Evolutionary conservation across 2,113 vertebrate species (phyloP), one percentile per base, ranked within the genome.

Genomic region (Taxidea taxus): DNA sequence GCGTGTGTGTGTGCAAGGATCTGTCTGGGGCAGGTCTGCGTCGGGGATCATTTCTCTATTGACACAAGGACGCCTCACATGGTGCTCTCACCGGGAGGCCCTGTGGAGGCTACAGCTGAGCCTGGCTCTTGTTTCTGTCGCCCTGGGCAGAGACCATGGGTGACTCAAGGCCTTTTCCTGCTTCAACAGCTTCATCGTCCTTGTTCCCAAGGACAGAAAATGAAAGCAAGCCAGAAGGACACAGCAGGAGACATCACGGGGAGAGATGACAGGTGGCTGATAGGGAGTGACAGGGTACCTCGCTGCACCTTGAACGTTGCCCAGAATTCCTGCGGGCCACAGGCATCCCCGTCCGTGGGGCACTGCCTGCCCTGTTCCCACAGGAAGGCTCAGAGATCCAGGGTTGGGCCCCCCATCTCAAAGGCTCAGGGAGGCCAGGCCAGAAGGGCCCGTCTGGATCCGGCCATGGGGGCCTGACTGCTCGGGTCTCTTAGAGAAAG

Each of bases 1-100:
- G 56, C 8, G 21, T 23, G 58, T n/a, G 4, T 12, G 39, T 14
- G 20, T 4, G 21, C 58, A 25, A 29, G 11, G 75, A 31, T n/a
- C n/a, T 0, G 18, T 0, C 1, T 20, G 34, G 18, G 21, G 29
- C 37, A 5, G 1, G 7, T 3, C 2, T 1, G 12, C 4, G 6
- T 29, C 34, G n/a, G 27, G 34, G 51, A 15, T n/a, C 42, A 5
- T 14, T 42, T 51, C 62, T n/a, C 18, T 64, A 42, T 42, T 51
- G 58, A 34, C 18, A 27, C 27, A 20, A 80, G 49, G 8, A 39
- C 1, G 0, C 51, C 47, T 66, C 64, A 64, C 62, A 6, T 34
- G 13, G 29, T 34, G 14, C 62, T 64, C 34, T 62, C 58, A 13
- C 60, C 2, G 7, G 58, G 39, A 64, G 49, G 13, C 15, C 39